Percentiles rank a stretch among this genome's conserved stretches.
Evolutionary conservation across 2,888 invertebrate species (phyloP).

Genomic region (Ennomos erosarius): DNA sequence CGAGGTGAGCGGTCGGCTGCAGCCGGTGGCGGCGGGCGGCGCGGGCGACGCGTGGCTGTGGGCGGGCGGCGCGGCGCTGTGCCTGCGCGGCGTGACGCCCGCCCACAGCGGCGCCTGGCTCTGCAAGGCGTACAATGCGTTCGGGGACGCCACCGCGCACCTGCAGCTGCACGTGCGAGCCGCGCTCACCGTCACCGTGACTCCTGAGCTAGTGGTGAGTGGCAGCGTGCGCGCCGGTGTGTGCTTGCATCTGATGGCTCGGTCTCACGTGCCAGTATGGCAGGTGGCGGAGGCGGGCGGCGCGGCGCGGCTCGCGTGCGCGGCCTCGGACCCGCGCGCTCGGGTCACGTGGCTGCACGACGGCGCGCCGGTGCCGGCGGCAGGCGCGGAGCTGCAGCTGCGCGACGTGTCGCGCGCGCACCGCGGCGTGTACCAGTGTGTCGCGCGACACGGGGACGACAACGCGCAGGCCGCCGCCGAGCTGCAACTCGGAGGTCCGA

Average conservation of each 20-base stretch:
- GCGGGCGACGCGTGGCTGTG: slow-evolving; percentile 86
- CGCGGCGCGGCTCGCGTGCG: slow-evolving; percentile 88
- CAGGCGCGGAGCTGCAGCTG: slow-evolving; percentile 57
- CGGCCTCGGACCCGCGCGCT: slow-evolving; percentile 74
- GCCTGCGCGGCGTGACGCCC: slow-evolving; percentile 88
- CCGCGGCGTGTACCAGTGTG: slow-evolving; percentile 95
- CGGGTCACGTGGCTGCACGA: slow-evolving; percentile 89
- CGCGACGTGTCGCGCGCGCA: slow-evolving; percentile 88
- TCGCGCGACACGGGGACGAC: slow-evolving; percentile 88
- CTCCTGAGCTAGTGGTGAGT: slow-evolving; percentile 84
- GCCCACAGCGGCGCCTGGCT: slow-evolving; percentile 88
- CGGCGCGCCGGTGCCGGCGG: slow-evolving; percentile 75
- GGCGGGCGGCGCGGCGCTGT: slow-evolving; percentile 89
- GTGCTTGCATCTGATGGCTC: slow-evolving; percentile 72
- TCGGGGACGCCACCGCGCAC: slow-evolving; percentile 88
- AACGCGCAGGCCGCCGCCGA: slow-evolving; percentile 91
- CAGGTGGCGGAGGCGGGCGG: slow-evolving; percentile 89
- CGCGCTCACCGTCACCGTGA: slow-evolving; percentile 85
- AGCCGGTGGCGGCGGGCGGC: slow-evolving; percentile 51
- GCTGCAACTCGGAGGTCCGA: slow-evolving; percentile 89
- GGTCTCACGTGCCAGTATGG: neutral
- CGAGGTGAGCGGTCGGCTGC: slow-evolving; percentile 81
- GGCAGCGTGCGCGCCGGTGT: slow-evolving; percentile 65
- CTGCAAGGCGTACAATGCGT: slow-evolving; percentile 88
- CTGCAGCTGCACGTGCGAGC: slow-evolving; percentile 86